These are phyloP conservation scores for Pristionchus entomophagus DNA, from an alignment of 2,888 invertebrate genomes.

Conservation along the genomic window DNA sequence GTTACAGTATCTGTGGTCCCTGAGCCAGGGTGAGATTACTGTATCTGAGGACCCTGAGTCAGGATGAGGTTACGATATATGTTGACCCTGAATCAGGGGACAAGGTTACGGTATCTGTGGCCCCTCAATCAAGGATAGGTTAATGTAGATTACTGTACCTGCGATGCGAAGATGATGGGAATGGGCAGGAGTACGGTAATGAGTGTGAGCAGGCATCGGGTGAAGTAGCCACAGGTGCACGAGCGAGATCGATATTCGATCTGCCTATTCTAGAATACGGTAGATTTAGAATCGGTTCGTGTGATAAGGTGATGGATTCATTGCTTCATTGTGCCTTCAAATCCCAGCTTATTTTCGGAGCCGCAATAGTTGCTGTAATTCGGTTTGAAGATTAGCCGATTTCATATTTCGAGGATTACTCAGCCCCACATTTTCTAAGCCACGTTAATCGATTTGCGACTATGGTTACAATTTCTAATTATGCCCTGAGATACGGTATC, in stretches of 20 bases:
- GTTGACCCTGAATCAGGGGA: too few relatives aligned
- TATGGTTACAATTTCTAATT: too few relatives aligned
- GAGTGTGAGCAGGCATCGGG: neutral
- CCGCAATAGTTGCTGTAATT: too few relatives aligned
- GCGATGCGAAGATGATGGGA: constrained; percentile 43
- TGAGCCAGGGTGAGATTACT: neutral
- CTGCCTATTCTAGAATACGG: constrained; percentile 37
- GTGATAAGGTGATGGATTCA: too few relatives aligned
- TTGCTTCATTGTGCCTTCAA: too few relatives aligned
- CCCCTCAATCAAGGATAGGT: neutral
- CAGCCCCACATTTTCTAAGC: too few relatives aligned
- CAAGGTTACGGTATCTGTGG: neutral
- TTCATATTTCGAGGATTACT: too few relatives aligned
- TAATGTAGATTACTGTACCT: constrained; percentile 9
- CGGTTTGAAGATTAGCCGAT: too few relatives aligned
- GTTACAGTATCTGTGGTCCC: neutral
- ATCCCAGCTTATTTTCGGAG: too few relatives aligned
- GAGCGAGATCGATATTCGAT: constrained; percentile 36
- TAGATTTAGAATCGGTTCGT: too few relatives aligned
- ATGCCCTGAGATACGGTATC: constrained; percentile 33
- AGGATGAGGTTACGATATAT: neutral
- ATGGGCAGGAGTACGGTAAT: constrained; percentile 44
- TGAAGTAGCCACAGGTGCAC: constrained; percentile 34
- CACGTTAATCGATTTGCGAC: too few relatives aligned
- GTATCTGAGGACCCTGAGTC: constrained; percentile 55